Evolutionary conservation across 2,113 vertebrate species (phyloP).

Genomic region (Zingel zingel): DNA sequence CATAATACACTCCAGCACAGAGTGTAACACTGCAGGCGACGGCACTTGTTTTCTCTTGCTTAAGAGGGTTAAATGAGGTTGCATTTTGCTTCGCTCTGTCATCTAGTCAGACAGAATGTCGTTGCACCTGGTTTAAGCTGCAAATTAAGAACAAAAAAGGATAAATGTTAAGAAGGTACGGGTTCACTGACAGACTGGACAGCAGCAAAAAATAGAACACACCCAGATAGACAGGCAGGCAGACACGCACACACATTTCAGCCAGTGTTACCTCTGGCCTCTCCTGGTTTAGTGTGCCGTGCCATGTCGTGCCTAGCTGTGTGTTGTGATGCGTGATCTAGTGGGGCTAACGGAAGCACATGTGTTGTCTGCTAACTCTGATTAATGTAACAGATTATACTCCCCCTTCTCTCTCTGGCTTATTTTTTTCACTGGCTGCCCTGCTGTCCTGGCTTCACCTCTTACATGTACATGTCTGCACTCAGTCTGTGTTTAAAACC

Average conservation of each 20-base stretch:
- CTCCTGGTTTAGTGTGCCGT: conserved; percentile 39
- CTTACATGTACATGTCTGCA: conserved; percentile 39
- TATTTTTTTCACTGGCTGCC: conserved; percentile 42
- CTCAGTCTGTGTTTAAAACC: conserved; percentile 42
- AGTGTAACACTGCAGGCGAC: conserved; percentile 38
- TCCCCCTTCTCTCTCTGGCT: conserved; percentile 44
- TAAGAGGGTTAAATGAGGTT: conserved; percentile 59
- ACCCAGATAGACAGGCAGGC: not conserved
- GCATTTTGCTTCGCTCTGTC: conserved; percentile 22
- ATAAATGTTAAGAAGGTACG: not conserved
- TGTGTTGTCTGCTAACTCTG: conserved; percentile 80
- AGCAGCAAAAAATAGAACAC: not conserved
- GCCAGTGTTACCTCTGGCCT: conserved; percentile 54
- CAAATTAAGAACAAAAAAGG: conserved; percentile 39
- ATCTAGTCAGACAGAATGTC: conserved; percentile 35
- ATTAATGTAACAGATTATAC: conserved; percentile 76
- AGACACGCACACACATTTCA: conserved; percentile 25
- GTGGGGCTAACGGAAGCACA: conserved; percentile 74
- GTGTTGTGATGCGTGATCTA: conserved; percentile 74
- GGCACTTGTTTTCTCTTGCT: conserved; percentile 43
- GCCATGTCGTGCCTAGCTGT: conserved; percentile 66
- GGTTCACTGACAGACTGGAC: conserved; percentile 12
- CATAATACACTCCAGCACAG: conserved; percentile 14
- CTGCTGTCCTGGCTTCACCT: conserved; percentile 64
- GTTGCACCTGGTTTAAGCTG: conserved; percentile 35